These are phyloP conservation scores for Rhinichthys klamathensis DNA, from an alignment of 2,113 vertebrate species.

Conservation along the genomic window DNA sequence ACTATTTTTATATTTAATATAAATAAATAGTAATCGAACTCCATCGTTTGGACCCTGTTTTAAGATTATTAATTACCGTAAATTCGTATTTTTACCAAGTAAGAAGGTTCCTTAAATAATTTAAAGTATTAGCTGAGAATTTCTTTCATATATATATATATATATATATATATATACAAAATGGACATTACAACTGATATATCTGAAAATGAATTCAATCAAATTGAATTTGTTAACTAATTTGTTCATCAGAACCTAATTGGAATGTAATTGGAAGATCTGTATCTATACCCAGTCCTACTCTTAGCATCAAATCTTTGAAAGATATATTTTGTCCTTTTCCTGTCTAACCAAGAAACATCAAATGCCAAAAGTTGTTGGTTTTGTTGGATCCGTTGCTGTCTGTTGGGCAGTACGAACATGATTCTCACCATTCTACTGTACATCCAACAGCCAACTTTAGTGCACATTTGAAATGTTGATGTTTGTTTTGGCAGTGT, in stretches of 20 bases:
- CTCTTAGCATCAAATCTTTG: not conserved
- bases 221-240: too few species aligned
- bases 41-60: too few species aligned
- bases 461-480: not conserved
- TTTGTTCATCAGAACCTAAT: not conserved
- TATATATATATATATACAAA: too few species aligned
- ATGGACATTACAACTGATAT: too few species aligned
- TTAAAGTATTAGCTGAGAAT: not conserved
- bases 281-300: not conserved
- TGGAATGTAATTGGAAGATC: not conserved
- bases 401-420: not conserved
- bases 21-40: not conserved
- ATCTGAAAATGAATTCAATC: too few species aligned
- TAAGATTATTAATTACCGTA: not conserved
- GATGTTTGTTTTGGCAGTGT: not conserved
- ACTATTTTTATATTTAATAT: not conserved
- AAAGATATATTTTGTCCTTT: not conserved
- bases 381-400: not conserved
- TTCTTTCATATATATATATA: too few species aligned
- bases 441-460: conserved; percentile 7
- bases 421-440: conserved; percentile 2
- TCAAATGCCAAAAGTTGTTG: conserved; percentile 5
- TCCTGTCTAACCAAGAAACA: not conserved
- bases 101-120: not conserved
- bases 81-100: not conserved